Evolutionary conservation across 2,113 vertebrate species (phyloP).

Genomic region (Ctenodactylus gundi): DNA sequence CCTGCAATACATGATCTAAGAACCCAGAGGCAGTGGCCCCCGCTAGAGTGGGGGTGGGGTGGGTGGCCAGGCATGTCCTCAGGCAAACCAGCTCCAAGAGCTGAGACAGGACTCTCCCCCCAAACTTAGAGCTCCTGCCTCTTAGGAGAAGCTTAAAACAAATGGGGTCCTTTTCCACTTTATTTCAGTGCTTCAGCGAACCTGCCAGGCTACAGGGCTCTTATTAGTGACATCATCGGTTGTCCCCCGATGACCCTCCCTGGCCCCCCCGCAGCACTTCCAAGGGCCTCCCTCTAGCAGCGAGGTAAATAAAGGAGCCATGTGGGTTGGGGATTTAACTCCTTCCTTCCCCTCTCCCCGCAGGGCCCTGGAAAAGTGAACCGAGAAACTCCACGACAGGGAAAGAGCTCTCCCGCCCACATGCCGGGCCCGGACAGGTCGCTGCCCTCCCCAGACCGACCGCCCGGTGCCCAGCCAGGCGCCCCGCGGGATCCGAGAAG

Average conservation of each 20-base stretch:
- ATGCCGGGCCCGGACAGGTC: background rate
- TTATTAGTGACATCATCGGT: background rate
- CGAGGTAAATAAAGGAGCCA: constrained; percentile 73
- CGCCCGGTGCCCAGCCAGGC: background rate
- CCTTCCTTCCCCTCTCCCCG: constrained; percentile 27
- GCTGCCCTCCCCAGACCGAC: background rate
- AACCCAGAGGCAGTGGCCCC: background rate
- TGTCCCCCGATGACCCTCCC: constrained; percentile 51
- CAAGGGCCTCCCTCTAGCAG: constrained; percentile 57
- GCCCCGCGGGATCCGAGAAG: background rate
- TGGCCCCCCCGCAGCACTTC: no score
- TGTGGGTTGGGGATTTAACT: constrained; percentile 65
- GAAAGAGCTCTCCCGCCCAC: background rate
- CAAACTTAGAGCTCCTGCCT: background rate
- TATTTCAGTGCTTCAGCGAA: constrained; percentile 32
- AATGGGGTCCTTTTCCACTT: background rate
- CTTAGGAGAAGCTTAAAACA: background rate
- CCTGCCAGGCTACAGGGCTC: background rate
- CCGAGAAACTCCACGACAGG: background rate
- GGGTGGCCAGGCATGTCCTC: background rate
- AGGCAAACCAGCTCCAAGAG: background rate
- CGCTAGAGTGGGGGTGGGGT: rapidly evolving
- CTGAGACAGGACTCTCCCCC: background rate
- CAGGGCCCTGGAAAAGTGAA: background rate
- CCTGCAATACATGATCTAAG: background rate